Base-by-base conservation (phyloP, 2,113 vertebrate species). In the Lota lota region DNA sequence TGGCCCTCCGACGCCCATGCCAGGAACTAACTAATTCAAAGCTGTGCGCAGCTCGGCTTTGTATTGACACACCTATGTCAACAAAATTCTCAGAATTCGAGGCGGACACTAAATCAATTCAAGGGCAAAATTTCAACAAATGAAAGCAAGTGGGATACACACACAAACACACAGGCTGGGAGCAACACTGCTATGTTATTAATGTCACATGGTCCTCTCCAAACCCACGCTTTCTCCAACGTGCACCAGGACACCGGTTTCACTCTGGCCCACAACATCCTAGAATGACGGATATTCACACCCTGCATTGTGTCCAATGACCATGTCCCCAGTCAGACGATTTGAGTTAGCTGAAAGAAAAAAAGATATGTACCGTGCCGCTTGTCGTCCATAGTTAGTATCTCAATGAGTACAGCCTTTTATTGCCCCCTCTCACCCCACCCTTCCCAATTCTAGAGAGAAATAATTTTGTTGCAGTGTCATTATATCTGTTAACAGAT, bases 401-500 rank as follows among this genome's bases (percentile, higher is more conserved):
- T 47, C 40, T 47, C 40, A 10, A 47, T 1, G 40, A 47, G 40
- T 47, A 6, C 40, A 11, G 53, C 53, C 18, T 56, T 1, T 14
- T 18, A 56, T 4, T 14, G 4, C 17, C 53, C 5, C 53, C 53
- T 12, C 16, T 18, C 36, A 1, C 17, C 15, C 7, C 53, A 4
- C 17, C 53, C 53, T 7, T 18, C 40, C 18, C 53, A 17, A n/a
- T n/a, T 18, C 53, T 18, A 56, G 53, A n/a, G 53, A 56, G 2
- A 17, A 56, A 47, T 47, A 64, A 74, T 74, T 70, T 64, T 1
- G 8, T 63, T 69, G 7, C 54, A 1, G 18, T 22, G 72, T 84
- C 70, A 75, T 72, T 75, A 85, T 57, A 74, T 69, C 63, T 64
- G 69, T 57, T 77, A 77, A 82, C 64, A 66, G 72, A 74, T 71